Evolutionary conservation across 2,888 invertebrate species (phyloP), one percentile per base, ranked within the genome.

Genomic region (Muschampia plurimacula): DNA sequence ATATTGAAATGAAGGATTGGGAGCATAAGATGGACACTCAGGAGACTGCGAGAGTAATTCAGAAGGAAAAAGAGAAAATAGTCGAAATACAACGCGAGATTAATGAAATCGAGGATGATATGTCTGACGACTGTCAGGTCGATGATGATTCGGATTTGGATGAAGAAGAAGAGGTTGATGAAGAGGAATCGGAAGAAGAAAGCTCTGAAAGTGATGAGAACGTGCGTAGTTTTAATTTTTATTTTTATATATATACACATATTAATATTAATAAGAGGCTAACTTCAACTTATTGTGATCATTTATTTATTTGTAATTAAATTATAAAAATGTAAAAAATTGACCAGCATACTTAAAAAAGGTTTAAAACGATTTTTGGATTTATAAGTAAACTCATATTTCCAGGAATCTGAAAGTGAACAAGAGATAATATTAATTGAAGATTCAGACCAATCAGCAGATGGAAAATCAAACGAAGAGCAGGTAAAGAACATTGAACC

Each of bases 81-180:
- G 91, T 89, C 2, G 93, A 93, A 76, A 92, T 94, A 64, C 91
- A 91, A 72, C 81, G 91, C n/a, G 93, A 93, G 77, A 93, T 93
- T 22, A 84, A 89, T 83, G 93, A 92, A 80, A 86, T 93, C 63
- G 92, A 92, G 77, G 89, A 82, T 36, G 91, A 90, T 74, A 88
- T 91, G 84, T 89, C 88, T 2, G 86, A 89, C 44, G 83, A 80
- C 15, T 80, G 79, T 75, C 76, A 74, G 28, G 76, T 72, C 10
- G 77, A 74, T 8, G 77, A 74, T 69, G 80, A 79, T 46, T 79
- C 79, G 3, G 76, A 73, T 1, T 82, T 79, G 13, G 81, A 79
- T 13, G 77, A 77, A 4, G 72, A 73, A 72, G 77, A 44, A 2
- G 71, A 39, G 3, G 39, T n/a, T 15, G 79, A 36, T 7, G 78